phyloP scores from a whole-genome alignment of 2,113 vertebrate species.

The Coturnix japonica region DNA sequence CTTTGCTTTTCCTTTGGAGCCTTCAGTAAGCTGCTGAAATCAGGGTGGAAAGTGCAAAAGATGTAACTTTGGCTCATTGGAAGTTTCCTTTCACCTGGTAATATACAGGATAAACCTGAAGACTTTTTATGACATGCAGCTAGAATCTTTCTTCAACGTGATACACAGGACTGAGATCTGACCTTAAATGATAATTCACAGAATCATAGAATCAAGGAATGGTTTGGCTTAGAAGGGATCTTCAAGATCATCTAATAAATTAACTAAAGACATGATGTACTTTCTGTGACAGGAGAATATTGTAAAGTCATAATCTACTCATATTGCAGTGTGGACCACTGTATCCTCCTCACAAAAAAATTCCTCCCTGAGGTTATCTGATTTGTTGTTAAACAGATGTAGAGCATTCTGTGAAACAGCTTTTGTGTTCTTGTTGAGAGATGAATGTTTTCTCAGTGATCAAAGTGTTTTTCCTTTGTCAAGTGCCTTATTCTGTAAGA shows the following conservation, averaged over 20 bases:
- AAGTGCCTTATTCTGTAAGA: not conserved
- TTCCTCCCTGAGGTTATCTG: not conserved
- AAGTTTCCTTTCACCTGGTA: not conserved
- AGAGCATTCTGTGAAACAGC: not conserved
- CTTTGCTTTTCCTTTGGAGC: not conserved
- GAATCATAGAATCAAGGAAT: too few relatives aligned
- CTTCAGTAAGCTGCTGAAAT: not conserved
- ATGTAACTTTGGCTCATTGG: not conserved
- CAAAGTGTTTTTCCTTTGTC: not conserved
- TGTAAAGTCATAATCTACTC: not conserved
- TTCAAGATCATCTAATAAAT: too few relatives aligned
- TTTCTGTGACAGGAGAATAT: not conserved
- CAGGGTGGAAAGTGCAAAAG: not conserved
- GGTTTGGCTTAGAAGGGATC: too few relatives aligned
- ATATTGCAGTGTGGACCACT: rapidly evolving
- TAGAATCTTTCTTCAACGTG: not conserved
- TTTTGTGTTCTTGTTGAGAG: not conserved
- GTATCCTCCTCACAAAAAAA: not conserved
- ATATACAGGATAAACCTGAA: not conserved
- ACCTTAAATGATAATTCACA: not conserved
- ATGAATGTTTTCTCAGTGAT: not conserved
- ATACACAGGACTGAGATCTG: not conserved
- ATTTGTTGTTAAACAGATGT: not conserved
- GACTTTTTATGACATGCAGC: not conserved
- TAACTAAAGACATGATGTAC: not conserved